A percentile compares a stretch with the other conserved stretches of the same genome.
Conservation (phyloP, 2,888 invertebrate genomes). For the Congeria kusceri region DNA sequence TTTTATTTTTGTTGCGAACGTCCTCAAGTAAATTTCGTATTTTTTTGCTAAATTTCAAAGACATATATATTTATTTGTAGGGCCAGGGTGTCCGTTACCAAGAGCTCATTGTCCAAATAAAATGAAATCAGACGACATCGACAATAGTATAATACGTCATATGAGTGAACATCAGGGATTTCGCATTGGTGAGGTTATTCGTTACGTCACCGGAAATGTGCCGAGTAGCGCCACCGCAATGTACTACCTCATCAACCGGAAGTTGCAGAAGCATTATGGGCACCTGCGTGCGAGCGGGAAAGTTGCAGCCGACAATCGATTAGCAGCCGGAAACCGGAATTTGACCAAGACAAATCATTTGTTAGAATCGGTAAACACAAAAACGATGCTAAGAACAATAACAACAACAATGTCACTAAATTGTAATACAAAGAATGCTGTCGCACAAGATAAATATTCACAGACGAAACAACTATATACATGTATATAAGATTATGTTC, state of each 20-base stretch:
- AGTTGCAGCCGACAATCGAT: constrained; percentile 42
- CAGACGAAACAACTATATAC: too few species aligned
- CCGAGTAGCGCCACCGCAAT: constrained; percentile 81
- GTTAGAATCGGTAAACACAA: constrained; percentile 18
- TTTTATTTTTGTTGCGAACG: too few species aligned
- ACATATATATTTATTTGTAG: too few species aligned
- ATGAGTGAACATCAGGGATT: constrained; percentile 81
- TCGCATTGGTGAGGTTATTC: constrained; percentile 79
- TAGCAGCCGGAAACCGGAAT: neutral
- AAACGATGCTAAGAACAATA: too few species aligned
- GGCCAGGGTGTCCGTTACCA: constrained; percentile 69
- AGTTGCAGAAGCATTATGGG: constrained; percentile 60
- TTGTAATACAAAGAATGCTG: too few species aligned
- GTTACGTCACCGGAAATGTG: constrained; percentile 80
- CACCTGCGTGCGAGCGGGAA: constrained; percentile 47
- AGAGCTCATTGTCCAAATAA: constrained; percentile 81
- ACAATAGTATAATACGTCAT: constrained; percentile 79
- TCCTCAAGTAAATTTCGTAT: too few species aligned
- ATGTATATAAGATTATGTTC: too few species aligned
- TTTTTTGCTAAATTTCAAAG: too few species aligned
- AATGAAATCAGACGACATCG: constrained; percentile 76
- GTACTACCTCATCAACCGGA: constrained; percentile 79
- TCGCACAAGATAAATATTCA: too few species aligned
- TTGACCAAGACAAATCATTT: constrained; percentile 24
- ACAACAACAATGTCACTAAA: too few species aligned